Base-by-base conservation (phyloP, 2,113 vertebrate species). In the Chinchilla lanigera region DNA sequence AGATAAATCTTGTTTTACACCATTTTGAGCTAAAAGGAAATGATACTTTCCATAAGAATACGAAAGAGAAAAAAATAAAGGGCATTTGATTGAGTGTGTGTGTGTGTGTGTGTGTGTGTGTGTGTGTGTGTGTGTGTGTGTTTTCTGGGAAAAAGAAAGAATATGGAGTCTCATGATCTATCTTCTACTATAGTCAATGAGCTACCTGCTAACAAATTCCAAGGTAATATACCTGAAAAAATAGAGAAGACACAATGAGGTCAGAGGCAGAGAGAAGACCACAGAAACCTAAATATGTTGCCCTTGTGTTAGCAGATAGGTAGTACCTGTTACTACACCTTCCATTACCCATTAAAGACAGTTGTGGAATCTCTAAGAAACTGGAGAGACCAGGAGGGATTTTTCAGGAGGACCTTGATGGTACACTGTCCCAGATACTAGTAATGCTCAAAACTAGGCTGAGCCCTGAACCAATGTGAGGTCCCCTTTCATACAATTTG, bases 1-100 rank as follows among this genome's bases (percentile, higher is more conserved):
- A 93, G 82, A 38, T 47, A 81, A 86, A 6, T 60, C 69, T 85
- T 93, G 7, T 58, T 87, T 86, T 82, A 82, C 5, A 86, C 38
- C 38, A 91, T 82, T 60, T 93, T 71, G 52, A 71, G n/a, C 41
- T 85, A 69, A 85, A 95, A 85, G 1, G 24, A 95, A 95, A 90
- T 12, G n/a, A 6, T 65, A 33, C 33, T 65, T 50, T 84, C 20
- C 9, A 86, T 35, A 56, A 86, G 41, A 86, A 86, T 54, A 92
- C 61, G 28, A 38, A 86, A 54, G 56, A 77, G 28, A 44, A 78
- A 33, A 63, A 86, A 93, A 50, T 83, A 71, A 85, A 85, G 86
- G n/a, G 0, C 11, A 30, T 38, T 63, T 87, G 16, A 2, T 10
- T 44, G 44, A 47, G 65, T 60, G 24, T 24, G 14, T 2, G 5